Conservation (phyloP, 92 coral and sea anemone genomes). For the Parazoanthus darwini region DNA sequence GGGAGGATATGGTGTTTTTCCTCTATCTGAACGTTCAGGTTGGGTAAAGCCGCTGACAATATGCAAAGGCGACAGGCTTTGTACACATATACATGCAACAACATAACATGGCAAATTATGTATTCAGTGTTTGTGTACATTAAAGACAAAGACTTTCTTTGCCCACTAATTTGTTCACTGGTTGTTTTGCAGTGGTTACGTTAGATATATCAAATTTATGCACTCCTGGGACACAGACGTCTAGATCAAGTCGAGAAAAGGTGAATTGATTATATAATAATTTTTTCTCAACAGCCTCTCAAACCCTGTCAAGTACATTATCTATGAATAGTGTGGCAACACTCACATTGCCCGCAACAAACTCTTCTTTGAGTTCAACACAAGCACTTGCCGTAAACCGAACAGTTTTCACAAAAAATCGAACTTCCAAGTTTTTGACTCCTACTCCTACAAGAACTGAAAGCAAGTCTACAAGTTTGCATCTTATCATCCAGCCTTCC, state of each 20-base stretch:
- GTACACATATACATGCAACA: not conserved
- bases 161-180: not conserved
- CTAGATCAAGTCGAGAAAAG: not conserved
- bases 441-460: not conserved
- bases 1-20: no score
- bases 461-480: not conserved
- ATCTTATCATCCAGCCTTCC: not conserved
- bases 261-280: conserved; percentile 21
- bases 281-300: conserved; percentile 36
- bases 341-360: not conserved
- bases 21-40: not conserved
- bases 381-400: not conserved
- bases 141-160: not conserved
- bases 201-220: no score
- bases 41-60: conserved; percentile 14
- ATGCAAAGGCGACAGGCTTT: not conserved
- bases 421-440: conserved; percentile 6
- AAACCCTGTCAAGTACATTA: conserved; percentile 3
- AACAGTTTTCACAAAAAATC: conserved; percentile 6
- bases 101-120: not conserved
- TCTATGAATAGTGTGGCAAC: not conserved
- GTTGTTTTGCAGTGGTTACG: not conserved
- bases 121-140: not conserved
- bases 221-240: not conserved
- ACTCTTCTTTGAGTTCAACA: not conserved